A percentile compares a stretch with the other conserved stretches of the same genome.
Evolutionary conservation across 2,797 vertebrate species (phyloP).

Genomic region (Pipistrellus kuhlii): DNA sequence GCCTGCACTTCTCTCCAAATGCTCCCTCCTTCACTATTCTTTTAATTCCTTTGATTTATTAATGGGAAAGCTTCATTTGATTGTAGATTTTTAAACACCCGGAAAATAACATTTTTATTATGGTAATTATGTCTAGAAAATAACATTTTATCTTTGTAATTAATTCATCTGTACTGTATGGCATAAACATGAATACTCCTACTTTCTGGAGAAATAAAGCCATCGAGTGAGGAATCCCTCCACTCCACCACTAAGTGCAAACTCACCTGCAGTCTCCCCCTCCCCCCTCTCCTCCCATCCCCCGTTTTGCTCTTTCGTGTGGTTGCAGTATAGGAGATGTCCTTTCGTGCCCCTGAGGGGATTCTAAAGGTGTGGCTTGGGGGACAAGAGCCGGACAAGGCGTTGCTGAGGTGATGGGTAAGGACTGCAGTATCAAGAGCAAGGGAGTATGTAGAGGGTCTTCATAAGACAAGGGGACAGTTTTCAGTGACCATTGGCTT

Average conservation of each 20-base stretch:
- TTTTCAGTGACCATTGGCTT: background rate
- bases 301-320: background rate
- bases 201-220: background rate
- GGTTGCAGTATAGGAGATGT: background rate
- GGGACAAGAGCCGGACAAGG: background rate
- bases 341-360: background rate
- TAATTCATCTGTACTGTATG: background rate
- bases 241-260: background rate
- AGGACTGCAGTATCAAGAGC: background rate
- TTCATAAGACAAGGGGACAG: background rate
- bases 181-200: background rate
- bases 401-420: background rate
- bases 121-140: background rate
- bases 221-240: background rate
- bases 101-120: background rate
- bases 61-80: background rate
- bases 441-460: background rate
- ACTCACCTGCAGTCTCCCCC: background rate
- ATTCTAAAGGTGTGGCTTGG: background rate
- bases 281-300: too few relatives aligned
- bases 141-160: background rate
- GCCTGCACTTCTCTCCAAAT: background rate
- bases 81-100: background rate
- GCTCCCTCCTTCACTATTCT: background rate
- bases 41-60: background rate